phyloP scores from a whole-genome alignment of 2,888 invertebrate species.

The Augiades crinisus region DNA sequence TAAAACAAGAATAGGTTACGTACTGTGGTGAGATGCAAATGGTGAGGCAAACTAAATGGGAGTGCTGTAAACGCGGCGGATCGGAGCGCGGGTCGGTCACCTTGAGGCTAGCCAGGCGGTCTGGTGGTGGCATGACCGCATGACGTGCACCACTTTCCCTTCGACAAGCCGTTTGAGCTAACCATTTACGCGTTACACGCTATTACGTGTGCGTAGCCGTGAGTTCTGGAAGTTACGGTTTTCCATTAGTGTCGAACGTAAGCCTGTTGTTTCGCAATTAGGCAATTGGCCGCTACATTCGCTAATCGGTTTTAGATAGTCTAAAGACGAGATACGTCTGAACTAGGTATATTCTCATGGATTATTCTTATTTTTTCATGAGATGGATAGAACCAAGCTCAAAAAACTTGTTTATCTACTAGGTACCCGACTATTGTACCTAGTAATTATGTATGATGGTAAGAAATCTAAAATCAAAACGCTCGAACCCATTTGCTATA shows the following conservation, averaged over 20 bases:
- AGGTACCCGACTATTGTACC: too few relatives aligned
- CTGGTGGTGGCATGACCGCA: slow-evolving; percentile 14
- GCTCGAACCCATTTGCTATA: too few relatives aligned
- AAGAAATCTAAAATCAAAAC: too few relatives aligned
- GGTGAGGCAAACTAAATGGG: slow-evolving; percentile 42
- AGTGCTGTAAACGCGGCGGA: slow-evolving; percentile 48
- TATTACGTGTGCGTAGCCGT: slow-evolving; percentile 3
- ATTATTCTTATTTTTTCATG: too few relatives aligned
- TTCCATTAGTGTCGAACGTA: not conserved
- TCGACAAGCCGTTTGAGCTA: slow-evolving; percentile 7
- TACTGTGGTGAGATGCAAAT: slow-evolving; percentile 45
- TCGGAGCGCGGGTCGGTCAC: slow-evolving; percentile 28
- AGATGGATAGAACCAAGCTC: too few relatives aligned
- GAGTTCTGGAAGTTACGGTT: slow-evolving; percentile 2
- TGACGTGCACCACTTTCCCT: slow-evolving; percentile 18
- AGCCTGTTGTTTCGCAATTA: not conserved
- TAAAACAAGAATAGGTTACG: slow-evolving; percentile 41
- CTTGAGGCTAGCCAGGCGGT: slow-evolving; percentile 17
- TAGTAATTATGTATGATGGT: too few relatives aligned
- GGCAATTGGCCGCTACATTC: not conserved
- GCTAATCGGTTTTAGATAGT: not conserved
- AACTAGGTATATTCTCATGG: too few relatives aligned
- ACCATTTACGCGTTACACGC: slow-evolving; percentile 18
- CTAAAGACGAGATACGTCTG: too few relatives aligned
- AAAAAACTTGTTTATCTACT: too few relatives aligned